Conservation (phyloP, 2,888 invertebrate species). For the Heliconius ethilla region DNA sequence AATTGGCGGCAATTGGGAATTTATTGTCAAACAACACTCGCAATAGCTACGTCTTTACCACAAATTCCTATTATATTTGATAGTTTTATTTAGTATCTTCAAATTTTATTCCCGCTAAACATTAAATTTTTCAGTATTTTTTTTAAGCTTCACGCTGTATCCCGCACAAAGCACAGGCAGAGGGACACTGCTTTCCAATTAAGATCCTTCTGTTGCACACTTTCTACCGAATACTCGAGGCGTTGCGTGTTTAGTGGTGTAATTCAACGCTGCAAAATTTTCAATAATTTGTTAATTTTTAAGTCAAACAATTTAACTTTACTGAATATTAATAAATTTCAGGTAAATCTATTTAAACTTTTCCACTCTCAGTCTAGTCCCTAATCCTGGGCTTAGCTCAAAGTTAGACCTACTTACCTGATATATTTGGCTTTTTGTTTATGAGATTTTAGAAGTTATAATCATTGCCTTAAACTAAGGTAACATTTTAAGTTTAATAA, state of each 20-base stretch:
- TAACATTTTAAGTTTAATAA: neutral
- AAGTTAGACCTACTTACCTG: slow-evolving; percentile 1
- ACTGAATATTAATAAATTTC: neutral
- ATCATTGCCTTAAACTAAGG: neutral
- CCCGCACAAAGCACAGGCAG: neutral
- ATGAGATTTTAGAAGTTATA: slow-evolving; percentile 4
- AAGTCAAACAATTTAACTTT: neutral
- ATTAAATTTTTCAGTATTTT: too few species aligned
- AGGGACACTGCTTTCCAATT: neutral
- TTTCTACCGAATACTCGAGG: too few species aligned
- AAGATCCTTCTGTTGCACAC: too few species aligned
- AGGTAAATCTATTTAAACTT: neutral
- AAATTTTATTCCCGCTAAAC: too few species aligned
- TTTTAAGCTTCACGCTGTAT: neutral
- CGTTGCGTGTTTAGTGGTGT: too few species aligned
- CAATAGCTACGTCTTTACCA: too few species aligned
- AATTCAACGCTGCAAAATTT: neutral
- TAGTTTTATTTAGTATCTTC: too few species aligned
- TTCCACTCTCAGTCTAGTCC: neutral
- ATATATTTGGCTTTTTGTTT: neutral
- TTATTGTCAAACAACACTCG: too few species aligned
- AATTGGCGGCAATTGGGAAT: too few species aligned
- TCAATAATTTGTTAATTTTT: neutral
- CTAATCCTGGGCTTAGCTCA: neutral
- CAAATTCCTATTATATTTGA: too few species aligned